Conservation (phyloP, 2,888 invertebrate species). For the Dorcus hopei region DNA sequence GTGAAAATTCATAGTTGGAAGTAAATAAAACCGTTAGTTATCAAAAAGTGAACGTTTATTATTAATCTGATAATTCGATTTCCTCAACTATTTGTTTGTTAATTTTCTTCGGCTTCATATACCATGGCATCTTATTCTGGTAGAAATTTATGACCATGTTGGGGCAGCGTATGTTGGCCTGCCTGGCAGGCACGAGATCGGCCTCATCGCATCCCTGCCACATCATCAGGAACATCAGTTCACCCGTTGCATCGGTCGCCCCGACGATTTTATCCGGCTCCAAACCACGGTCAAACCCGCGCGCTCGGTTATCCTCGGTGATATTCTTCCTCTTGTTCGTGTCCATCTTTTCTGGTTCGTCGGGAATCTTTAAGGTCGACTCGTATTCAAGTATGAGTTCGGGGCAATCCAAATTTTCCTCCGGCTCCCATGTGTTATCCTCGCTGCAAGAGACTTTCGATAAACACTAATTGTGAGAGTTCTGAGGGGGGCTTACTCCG, state of each 20-base stretch:
- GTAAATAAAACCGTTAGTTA: background rate
- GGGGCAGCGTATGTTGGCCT: slow-evolving; percentile 59
- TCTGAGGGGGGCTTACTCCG: slow-evolving; percentile 51
- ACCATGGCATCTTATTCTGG: slow-evolving; percentile 49
- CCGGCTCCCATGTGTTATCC: slow-evolving; percentile 84
- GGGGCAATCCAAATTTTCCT: slow-evolving; percentile 71
- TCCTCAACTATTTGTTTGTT: slow-evolving; percentile 18
- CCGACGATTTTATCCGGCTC: slow-evolving; percentile 86
- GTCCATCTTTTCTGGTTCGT: slow-evolving; percentile 32
- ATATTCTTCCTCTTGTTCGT: slow-evolving; percentile 41
- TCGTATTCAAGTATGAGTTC: slow-evolving; percentile 60
- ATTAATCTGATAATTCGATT: slow-evolving; percentile 29
- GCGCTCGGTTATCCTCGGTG: slow-evolving; percentile 50
- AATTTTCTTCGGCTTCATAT: slow-evolving; percentile 9
- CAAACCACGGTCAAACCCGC: slow-evolving; percentile 76
- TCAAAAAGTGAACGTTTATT: background rate
- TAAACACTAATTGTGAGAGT: background rate
- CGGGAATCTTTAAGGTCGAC: slow-evolving; percentile 26
- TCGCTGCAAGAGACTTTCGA: slow-evolving; percentile 32
- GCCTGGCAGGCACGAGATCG: slow-evolving; percentile 63
- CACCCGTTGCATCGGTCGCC: slow-evolving; percentile 84
- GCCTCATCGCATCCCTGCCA: slow-evolving; percentile 70
- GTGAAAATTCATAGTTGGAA: slow-evolving; percentile 64
- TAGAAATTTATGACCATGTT: slow-evolving; percentile 65
- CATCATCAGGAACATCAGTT: slow-evolving; percentile 85